A percentile compares a stretch with the other conserved stretches of the same genome.
Evolutionary conservation across 2,113 vertebrate genomes (phyloP).

Genomic region (Sturnus vulgaris): DNA sequence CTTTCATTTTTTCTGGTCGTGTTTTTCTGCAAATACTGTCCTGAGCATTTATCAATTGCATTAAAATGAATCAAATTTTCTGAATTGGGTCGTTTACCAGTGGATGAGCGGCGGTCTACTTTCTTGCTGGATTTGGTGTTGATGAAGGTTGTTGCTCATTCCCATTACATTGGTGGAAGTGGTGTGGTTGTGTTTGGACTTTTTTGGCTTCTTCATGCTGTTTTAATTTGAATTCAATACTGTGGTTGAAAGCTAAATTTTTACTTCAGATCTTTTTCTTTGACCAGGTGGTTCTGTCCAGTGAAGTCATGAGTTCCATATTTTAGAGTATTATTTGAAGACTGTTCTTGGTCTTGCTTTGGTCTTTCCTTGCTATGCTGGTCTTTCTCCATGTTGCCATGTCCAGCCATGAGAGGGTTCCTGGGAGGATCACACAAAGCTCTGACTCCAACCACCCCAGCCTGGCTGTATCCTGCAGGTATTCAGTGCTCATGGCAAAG

Average conservation of each 20-base stretch:
- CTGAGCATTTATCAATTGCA: constrained; percentile 14
- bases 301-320: neutral
- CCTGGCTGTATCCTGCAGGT: neutral
- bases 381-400: neutral
- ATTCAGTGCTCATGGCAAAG: neutral
- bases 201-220: neutral
- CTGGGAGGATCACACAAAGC: neutral
- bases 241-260: neutral
- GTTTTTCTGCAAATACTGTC: neutral
- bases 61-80: constrained; percentile 12
- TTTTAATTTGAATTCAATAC: neutral
- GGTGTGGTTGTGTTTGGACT: neutral
- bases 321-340: neutral
- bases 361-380: neutral
- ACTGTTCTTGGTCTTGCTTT: neutral
- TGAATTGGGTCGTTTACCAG: constrained; percentile 6
- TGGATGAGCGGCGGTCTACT: neutral
- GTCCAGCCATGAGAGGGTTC: neutral
- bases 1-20: neutral
- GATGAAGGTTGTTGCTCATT: neutral
- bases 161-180: neutral
- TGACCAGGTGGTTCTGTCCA: neutral
- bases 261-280: neutral
- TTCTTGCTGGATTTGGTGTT: neutral
- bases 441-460: neutral